Base-by-base conservation (phyloP, 2,888 invertebrate species). In the Neoscelio sp. region DNA sequence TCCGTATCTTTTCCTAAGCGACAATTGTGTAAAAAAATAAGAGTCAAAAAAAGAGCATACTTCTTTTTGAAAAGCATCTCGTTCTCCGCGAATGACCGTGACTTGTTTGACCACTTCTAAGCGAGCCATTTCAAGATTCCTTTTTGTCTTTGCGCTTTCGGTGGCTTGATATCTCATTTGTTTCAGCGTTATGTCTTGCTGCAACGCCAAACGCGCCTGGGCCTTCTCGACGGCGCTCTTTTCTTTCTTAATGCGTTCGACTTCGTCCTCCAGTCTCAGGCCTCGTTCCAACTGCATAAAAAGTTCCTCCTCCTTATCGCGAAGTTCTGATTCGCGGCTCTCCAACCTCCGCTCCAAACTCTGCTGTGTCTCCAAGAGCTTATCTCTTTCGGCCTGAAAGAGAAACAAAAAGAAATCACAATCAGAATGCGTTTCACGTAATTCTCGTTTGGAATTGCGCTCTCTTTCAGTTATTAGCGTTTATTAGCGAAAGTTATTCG, bases 301-400 rank as follows among this genome's bases (percentile, higher is more conserved):
- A 20, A 93, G 91, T 82, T 93, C 93, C 83, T 93, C 93, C 84
- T 93, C 93, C 86, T 93, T 93, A 83, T 93, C 92, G 70, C 92
- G 91, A 28, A 93, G 87, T 77, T 93, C 91, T 46, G 91, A 87
- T 81, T 93, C 93, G 86, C 92, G 92, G 46, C 91, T 91, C 85
- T 93, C 93, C 80, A 93, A 85, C 67, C 92, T 89, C 84, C 90
- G 91, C 67, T 92, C 92, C 84, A 93, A 85, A 74, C 90, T 90
- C 15, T 91, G 90, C 44, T 92, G 91, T 50, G 92, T 91, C 75
- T 91, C 91, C 1, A 38, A 56, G 35, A 92, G 91, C 83, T 91
- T 92, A 85, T 93, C 93, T 74, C 92, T 90, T 87, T 93, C 93
- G 80, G 92, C 92, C 93, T 93, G 73, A 17, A 67, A 70, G 28